A percentile compares a stretch with the other conserved stretches of the same genome.
phyloP scores from a whole-genome alignment of 1,140 invertebrate genomes.

The Drosophila subpulchrella region DNA sequence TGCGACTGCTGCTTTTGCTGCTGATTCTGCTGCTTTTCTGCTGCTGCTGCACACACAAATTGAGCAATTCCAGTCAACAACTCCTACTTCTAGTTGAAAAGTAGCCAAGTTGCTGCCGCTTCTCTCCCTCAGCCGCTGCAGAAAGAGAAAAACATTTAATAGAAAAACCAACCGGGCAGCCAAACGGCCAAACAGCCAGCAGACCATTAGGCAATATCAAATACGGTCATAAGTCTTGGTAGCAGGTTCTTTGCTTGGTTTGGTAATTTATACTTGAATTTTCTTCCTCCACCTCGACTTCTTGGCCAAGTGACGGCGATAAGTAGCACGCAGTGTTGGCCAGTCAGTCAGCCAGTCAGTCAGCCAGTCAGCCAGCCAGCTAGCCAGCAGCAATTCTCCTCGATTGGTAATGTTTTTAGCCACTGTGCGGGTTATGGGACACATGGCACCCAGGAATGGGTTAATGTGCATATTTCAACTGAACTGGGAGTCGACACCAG shows the following conservation, averaged over 20 bases:
- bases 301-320: slow-evolving; percentile 39
- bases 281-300: slow-evolving; percentile 33
- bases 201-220: slow-evolving; percentile 76
- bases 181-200: slow-evolving; percentile 29
- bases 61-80: slow-evolving; percentile 82
- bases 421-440: slow-evolving; percentile 36
- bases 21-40: slow-evolving; percentile 23
- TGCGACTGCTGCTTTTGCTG: slow-evolving; percentile 28
- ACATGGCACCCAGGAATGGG: slow-evolving; percentile 3
- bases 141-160: slow-evolving; percentile 73
- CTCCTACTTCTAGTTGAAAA: slow-evolving; percentile 81
- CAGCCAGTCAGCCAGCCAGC: background rate
- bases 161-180: slow-evolving; percentile 45
- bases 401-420: slow-evolving; percentile 39
- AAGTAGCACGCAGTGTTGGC: slow-evolving; percentile 52
- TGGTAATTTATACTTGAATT: slow-evolving; percentile 69
- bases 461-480: slow-evolving; percentile 6
- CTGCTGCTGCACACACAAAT: slow-evolving; percentile 69
- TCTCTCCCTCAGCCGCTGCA: slow-evolving; percentile 10
- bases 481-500: background rate
- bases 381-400: slow-evolving; percentile 1
- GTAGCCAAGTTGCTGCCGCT: slow-evolving; percentile 66
- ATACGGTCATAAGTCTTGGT: slow-evolving; percentile 75
- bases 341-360: background rate
- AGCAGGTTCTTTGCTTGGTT: slow-evolving; percentile 78